A percentile compares a stretch with the other conserved stretches of the same genome.
Evolutionary conservation across 2,888 invertebrate species (phyloP).

Genomic region (Brachypterus glaber): DNA sequence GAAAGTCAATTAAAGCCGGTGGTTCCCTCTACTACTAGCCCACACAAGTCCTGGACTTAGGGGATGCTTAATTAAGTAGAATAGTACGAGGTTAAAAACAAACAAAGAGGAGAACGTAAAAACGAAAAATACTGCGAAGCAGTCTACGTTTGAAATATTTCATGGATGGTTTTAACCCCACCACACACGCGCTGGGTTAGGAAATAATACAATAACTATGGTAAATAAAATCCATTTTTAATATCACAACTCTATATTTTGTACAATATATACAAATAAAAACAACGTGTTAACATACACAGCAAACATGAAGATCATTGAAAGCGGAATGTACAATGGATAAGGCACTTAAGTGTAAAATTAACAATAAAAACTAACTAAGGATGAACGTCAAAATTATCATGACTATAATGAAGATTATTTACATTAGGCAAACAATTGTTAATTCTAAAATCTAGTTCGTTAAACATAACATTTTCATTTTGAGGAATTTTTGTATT

Average conservation of each 20-base stretch:
- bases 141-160: no score
- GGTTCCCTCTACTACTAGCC: no score
- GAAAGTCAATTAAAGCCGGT: no score
- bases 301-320: slow-evolving; percentile 17
- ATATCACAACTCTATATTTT: slow-evolving; percentile 17
- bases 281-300: slow-evolving; percentile 7
- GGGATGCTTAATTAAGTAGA: no score
- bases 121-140: no score
- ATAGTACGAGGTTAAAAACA: no score
- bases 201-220: background rate
- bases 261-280: slow-evolving; percentile 17
- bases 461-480: slow-evolving; percentile 28
- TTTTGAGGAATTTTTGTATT: slow-evolving; percentile 24
- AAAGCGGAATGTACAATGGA: slow-evolving; percentile 13
- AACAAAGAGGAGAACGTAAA: no score
- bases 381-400: slow-evolving; percentile 13
- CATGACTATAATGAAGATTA: slow-evolving; percentile 14
- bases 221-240: background rate
- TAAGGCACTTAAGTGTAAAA: slow-evolving; percentile 14
- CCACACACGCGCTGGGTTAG: no score
- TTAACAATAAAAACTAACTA: background rate
- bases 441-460: slow-evolving; percentile 31
- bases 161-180: no score
- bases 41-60: no score
- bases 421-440: slow-evolving; percentile 18